Evolutionary conservation across 1,140 invertebrate genomes (phyloP).

Genomic region (Zophobas morio): DNA sequence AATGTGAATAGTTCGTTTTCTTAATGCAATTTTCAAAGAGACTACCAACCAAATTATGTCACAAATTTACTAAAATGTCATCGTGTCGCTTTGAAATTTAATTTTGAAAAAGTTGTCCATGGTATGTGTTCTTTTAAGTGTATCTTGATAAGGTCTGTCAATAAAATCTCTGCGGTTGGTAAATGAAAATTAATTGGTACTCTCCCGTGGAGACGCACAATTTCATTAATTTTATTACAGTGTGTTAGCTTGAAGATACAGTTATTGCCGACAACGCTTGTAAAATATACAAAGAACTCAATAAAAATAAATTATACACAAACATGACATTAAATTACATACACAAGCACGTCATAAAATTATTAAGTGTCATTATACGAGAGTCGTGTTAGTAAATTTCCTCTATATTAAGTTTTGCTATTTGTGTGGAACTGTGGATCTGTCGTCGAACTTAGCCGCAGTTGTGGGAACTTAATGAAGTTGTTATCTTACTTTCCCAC

Average conservation of each 20-base stretch:
- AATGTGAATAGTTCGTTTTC: too few relatives aligned
- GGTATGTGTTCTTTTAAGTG: too few relatives aligned
- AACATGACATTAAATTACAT: not conserved
- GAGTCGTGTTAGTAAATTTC: not conserved
- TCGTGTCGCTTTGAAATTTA: too few relatives aligned
- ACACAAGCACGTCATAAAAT: constrained; percentile 10
- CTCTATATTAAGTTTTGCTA: not conserved
- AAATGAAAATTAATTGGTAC: not conserved
- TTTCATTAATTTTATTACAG: not conserved
- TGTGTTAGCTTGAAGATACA: not conserved
- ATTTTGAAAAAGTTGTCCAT: too few relatives aligned
- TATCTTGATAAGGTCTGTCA: not conserved
- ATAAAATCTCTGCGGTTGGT: not conserved
- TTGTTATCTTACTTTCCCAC: too few relatives aligned
- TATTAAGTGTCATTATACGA: not conserved
- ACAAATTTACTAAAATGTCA: too few relatives aligned
- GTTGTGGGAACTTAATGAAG: too few relatives aligned
- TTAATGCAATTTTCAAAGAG: too few relatives aligned
- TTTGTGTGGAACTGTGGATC: not conserved
- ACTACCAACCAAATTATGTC: too few relatives aligned
- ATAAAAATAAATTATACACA: constrained; percentile 14
- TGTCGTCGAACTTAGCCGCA: too few relatives aligned
- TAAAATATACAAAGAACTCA: constrained; percentile 3
- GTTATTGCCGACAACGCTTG: not conserved
- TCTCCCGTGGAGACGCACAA: not conserved